A percentile compares a stretch with the other conserved stretches of the same genome.
Evolutionary conservation across 2,113 vertebrate genomes (phyloP).

Genomic region (Alectura lathami): DNA sequence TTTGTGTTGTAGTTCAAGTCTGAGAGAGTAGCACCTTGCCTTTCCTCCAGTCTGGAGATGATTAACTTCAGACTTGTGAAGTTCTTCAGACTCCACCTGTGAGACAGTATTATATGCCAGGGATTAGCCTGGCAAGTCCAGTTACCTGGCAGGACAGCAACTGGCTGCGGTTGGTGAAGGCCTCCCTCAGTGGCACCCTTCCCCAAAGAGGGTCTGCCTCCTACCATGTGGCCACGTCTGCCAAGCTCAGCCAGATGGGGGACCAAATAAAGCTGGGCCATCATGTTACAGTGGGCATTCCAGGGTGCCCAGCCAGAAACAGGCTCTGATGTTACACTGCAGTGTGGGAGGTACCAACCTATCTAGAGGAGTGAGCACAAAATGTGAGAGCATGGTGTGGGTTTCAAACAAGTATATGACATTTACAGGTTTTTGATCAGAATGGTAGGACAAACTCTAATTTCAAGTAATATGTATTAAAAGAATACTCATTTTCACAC

Average conservation of each 20-base stretch:
- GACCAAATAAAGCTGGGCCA: fast-evolving
- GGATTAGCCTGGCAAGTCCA: not conserved
- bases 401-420: not conserved
- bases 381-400: not conserved
- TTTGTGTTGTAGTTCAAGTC: not conserved
- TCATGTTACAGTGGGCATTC: fast-evolving
- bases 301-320: fast-evolving
- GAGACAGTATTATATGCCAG: not conserved
- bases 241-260: not conserved
- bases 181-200: not conserved
- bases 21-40: not conserved
- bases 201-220: not conserved
- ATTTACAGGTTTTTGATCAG: not conserved
- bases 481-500: not conserved
- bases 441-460: not conserved
- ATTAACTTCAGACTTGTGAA: not conserved
- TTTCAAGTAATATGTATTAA: not conserved
- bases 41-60: not conserved
- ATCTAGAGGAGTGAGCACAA: not conserved
- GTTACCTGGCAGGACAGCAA: not conserved
- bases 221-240: too few species aligned
- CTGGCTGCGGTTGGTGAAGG: not conserved
- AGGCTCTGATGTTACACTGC: not conserved
- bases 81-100: not conserved
- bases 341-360: fast-evolving